These are phyloP conservation scores for Synanthedon formicaeformis DNA, from an alignment of 2,888 invertebrate species.

Conservation along the genomic window DNA sequence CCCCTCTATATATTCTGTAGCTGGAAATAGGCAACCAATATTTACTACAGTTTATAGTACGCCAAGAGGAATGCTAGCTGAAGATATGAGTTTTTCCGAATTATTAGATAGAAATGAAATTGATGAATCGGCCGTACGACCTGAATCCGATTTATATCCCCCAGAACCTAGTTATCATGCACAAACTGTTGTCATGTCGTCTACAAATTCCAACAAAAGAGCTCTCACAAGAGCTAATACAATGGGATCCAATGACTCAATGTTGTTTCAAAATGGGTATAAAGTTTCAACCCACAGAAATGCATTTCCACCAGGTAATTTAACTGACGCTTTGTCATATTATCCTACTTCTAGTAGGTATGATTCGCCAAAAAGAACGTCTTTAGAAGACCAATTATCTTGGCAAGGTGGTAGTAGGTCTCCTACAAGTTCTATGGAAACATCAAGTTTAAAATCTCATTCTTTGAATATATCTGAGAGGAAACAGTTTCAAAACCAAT, in stretches of 20 bases:
- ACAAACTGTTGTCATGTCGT: slow-evolving; percentile 63
- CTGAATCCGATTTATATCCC: slow-evolving; percentile 56
- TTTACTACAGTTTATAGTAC: slow-evolving; percentile 82
- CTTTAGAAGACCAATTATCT: slow-evolving; percentile 71
- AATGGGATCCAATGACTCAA: slow-evolving; percentile 62
- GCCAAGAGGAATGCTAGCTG: slow-evolving; percentile 72
- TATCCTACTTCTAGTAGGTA: slow-evolving; percentile 80
- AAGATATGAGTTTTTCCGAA: slow-evolving; percentile 76
- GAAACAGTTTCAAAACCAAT: slow-evolving; percentile 66
- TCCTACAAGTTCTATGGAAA: slow-evolving; percentile 74
- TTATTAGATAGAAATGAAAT: slow-evolving; percentile 73
- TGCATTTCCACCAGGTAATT: slow-evolving; percentile 77
- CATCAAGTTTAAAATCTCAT: slow-evolving; percentile 68
- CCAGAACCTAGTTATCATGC: slow-evolving; percentile 71
- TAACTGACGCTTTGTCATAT: slow-evolving; percentile 85
- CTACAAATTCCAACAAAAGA: slow-evolving; percentile 48
- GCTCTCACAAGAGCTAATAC: slow-evolving; percentile 72
- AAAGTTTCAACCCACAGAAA: slow-evolving; percentile 74
- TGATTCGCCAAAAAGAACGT: slow-evolving; percentile 66
- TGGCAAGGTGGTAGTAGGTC: slow-evolving; percentile 72
- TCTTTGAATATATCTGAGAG: slow-evolving; percentile 69
- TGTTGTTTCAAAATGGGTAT: slow-evolving; percentile 74
- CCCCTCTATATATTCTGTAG: slow-evolving; percentile 80
- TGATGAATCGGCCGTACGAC: slow-evolving; percentile 39
- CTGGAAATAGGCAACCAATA: slow-evolving; percentile 77